Evolutionary conservation across 2,113 vertebrate species (phyloP).

Genomic region (Neotoma lepida): DNA sequence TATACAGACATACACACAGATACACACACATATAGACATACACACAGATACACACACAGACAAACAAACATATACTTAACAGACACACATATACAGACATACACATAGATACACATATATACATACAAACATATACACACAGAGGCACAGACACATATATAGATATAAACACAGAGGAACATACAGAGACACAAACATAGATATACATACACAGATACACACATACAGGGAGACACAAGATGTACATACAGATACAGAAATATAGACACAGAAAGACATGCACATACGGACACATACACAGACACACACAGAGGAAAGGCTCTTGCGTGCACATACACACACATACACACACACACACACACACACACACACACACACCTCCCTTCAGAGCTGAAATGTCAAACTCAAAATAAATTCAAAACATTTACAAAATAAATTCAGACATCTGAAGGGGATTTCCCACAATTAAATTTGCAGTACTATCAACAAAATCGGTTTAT

Average conservation of each 20-base stretch:
- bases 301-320: background rate
- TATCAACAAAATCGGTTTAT: constrained; percentile 87
- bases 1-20: background rate
- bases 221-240: background rate
- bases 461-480: constrained; percentile 84
- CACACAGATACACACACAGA: background rate
- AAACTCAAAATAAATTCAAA: constrained; percentile 76
- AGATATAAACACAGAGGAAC: background rate
- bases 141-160: background rate
- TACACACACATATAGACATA: background rate
- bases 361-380: constrained; percentile 64
- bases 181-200: background rate
- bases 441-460: constrained; percentile 80
- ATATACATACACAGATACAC: background rate
- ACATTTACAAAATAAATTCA: constrained; percentile 79
- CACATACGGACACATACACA: background rate
- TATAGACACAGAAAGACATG: background rate
- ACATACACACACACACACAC: background rate
- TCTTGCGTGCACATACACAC: background rate
- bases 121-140: background rate
- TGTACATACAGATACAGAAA: background rate
- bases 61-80: background rate
- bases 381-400: constrained; percentile 73
- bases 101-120: background rate
- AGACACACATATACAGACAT: background rate